Evolutionary conservation across 1,140 invertebrate genomes (phyloP).

Genomic region (Mercenaria mercenaria): DNA sequence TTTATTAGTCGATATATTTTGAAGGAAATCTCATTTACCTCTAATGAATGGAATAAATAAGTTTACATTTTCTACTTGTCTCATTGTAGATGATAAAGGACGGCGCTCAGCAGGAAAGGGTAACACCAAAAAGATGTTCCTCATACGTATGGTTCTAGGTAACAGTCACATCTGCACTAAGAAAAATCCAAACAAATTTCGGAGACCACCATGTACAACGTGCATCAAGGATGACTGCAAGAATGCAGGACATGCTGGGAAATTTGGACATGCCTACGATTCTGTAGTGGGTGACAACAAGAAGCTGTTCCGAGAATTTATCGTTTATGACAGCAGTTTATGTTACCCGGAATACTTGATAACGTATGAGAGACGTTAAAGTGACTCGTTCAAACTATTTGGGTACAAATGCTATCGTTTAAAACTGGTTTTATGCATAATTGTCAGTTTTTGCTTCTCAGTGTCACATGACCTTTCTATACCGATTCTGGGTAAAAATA

Average conservation of each 20-base stretch:
- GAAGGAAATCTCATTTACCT: no score
- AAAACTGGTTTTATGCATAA: no score
- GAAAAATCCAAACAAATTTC: conserved; percentile 31
- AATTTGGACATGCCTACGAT: conserved; percentile 63
- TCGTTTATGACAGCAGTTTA: conserved; percentile 73
- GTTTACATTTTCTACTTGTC: no score
- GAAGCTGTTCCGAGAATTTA: conserved; percentile 78
- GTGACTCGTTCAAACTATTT: neutral
- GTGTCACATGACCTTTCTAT: no score
- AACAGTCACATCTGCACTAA: conserved; percentile 59
- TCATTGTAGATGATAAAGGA: conserved; percentile 45
- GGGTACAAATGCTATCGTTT: no score
- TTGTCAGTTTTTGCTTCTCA: no score
- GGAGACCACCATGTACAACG: conserved; percentile 65
- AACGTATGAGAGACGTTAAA: conserved; percentile 75
- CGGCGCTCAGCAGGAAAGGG: conserved; percentile 31
- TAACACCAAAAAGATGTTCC: conserved; percentile 68
- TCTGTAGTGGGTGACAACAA: conserved; percentile 74
- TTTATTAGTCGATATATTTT: no score
- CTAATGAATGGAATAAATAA: no score
- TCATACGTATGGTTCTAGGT: conserved; percentile 67
- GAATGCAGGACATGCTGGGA: conserved; percentile 24
- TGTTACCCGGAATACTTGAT: conserved; percentile 81
- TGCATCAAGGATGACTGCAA: conserved; percentile 65
- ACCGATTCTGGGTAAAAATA: no score